Conservation (phyloP, 2,888 invertebrate genomes). For the Deilephila elpenor region DNA sequence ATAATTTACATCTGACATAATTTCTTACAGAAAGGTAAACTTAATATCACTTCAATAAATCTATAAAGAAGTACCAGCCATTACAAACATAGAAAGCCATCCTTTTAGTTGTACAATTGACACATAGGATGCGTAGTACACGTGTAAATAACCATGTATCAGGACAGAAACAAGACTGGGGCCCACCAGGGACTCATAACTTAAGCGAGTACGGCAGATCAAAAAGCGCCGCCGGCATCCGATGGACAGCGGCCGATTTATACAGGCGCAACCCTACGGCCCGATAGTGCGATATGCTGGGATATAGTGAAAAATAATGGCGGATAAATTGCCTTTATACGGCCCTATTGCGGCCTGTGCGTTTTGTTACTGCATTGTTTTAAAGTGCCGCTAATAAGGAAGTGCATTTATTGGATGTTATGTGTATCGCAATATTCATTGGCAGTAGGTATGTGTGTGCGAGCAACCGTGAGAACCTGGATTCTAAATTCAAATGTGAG, state of each 20-base stretch:
- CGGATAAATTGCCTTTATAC: constrained; percentile 55
- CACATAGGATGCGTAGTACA: constrained; percentile 5
- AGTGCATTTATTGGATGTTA: background rate
- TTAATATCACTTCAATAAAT: background rate
- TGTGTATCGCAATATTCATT: background rate
- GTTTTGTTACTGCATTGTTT: constrained; percentile 20
- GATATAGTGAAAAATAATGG: constrained; percentile 72
- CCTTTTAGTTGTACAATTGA: constrained; percentile 11
- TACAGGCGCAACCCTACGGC: constrained; percentile 45
- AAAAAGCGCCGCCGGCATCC: constrained; percentile 66
- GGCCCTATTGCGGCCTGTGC: constrained; percentile 43
- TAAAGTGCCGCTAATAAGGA: background rate
- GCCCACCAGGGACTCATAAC: constrained; percentile 75
- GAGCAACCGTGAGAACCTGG: no score
- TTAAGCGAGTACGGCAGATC: constrained; percentile 73
- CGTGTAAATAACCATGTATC: constrained; percentile 37
- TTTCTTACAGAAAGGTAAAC: no score
- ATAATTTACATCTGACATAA: no score
- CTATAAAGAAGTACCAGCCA: background rate
- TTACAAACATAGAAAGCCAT: background rate
- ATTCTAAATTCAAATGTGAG: no score
- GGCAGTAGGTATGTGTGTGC: background rate
- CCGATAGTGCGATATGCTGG: constrained; percentile 47
- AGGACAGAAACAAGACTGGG: constrained; percentile 36
- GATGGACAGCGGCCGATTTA: constrained; percentile 69